Evolutionary conservation across 1,140 invertebrate species (phyloP), one percentile per base, ranked within the genome.

Genomic region (Cotesia glomerata): DNA sequence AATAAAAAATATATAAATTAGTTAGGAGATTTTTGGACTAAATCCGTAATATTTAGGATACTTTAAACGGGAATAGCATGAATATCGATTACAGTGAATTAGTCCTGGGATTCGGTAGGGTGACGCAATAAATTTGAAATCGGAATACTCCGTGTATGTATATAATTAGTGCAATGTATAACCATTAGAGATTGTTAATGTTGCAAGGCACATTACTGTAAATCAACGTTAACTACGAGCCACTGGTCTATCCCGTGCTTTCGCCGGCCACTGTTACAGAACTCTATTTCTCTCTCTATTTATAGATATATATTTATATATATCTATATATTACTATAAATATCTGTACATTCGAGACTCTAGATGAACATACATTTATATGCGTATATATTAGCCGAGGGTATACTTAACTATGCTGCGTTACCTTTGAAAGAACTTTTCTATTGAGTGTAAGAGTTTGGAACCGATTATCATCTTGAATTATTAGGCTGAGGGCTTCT

Each of bases 111-210:
- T 71, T 66, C 59, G 58, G 72, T 59, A 78, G 62, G 72, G 70
- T 76, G 72, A 78, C 61, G 72, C 74, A 69, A 76, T 76, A 77
- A 78, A 79, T 75, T 69, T 52, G 34, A 26, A 26, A 36, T 36
- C 35, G 18, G 26, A 26, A 52, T 52, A 62, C 14, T 62, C n/a
- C 58, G 45, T 52, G 62, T 71, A 64, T 62, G 62, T 71, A 77
- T 77, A 80, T 77, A 79, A 80, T 81, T 80, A 74, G 73, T 64
- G 80, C 75, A 79, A 81, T 82, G 76, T 78, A 71, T 81, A 82
- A 81, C 77, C 81, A 82, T 82, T 82, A 82, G 72, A 75, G 78
- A 80, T 79, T 81, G 80, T 81, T 82, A 82, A 81, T 80, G 79
- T 79, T 77, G 76, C 78, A 81, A 66, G 74, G 74, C 61, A 78